Conservation (phyloP, 2,113 vertebrate species). For the Helogale parvula region DNA sequence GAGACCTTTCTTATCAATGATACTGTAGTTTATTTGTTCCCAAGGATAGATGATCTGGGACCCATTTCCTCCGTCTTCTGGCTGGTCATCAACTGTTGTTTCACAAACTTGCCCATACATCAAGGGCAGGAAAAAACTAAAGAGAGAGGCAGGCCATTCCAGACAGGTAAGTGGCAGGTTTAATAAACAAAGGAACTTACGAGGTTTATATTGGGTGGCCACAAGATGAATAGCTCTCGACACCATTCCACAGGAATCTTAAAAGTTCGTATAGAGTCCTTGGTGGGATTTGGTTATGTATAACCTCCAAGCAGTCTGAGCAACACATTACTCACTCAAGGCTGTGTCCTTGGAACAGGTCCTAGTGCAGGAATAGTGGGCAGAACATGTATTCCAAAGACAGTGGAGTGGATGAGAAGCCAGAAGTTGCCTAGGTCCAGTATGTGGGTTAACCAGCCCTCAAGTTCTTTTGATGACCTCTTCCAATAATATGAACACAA, state of each 20-base stretch:
- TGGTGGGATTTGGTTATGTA: background rate
- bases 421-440: background rate
- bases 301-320: background rate
- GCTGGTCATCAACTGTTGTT: background rate
- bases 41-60: too few species aligned
- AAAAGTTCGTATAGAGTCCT: background rate
- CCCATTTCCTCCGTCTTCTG: background rate
- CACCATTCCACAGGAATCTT: background rate
- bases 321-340: background rate
- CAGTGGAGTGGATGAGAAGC: background rate
- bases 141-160: background rate
- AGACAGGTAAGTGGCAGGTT: background rate
- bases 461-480: background rate
- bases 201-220: background rate
- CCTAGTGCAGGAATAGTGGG: background rate
- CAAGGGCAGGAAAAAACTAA: background rate
- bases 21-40: too few species aligned
- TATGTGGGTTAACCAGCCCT: background rate
- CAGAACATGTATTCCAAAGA: background rate
- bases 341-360: background rate
- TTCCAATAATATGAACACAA: background rate
- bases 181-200: background rate
- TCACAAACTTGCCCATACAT: background rate
- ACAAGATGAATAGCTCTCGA: background rate
- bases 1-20: too few species aligned